Conservation (phyloP, 2,888 invertebrate genomes). For the Neria commutata region DNA sequence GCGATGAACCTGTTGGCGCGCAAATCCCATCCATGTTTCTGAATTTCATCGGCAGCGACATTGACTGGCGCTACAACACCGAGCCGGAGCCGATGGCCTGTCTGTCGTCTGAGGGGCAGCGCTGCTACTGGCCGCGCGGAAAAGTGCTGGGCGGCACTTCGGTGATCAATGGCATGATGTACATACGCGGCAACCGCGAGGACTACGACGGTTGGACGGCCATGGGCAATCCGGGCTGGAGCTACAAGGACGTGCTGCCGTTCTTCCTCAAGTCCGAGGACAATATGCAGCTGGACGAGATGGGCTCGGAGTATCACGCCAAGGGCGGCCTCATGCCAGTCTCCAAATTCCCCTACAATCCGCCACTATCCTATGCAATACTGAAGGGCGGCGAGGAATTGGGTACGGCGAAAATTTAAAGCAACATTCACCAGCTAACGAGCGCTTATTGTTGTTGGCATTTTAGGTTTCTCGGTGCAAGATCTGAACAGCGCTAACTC, state of each 20-base stretch:
- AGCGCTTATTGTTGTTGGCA: not conserved
- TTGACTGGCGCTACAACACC: slow-evolving; percentile 87
- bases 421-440: too few relatives aligned
- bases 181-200: slow-evolving; percentile 83
- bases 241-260: slow-evolving; percentile 86
- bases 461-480: slow-evolving; percentile 71
- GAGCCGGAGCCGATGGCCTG: slow-evolving; percentile 82
- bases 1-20: slow-evolving; percentile 85
- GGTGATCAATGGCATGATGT: slow-evolving; percentile 96
- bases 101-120: slow-evolving; percentile 68
- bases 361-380: slow-evolving; percentile 77
- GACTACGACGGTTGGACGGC: slow-evolving; percentile 90
- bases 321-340: slow-evolving; percentile 80
- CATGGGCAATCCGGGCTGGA: slow-evolving; percentile 87
- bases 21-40: slow-evolving; percentile 90
- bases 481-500: slow-evolving; percentile 82
- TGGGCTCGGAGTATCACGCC: slow-evolving; percentile 79
- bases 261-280: slow-evolving; percentile 87
- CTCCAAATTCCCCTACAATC: slow-evolving; percentile 84
- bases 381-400: slow-evolving; percentile 80
- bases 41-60: slow-evolving; percentile 83
- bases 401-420: slow-evolving; percentile 61
- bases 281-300: slow-evolving; percentile 72
- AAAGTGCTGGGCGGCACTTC: slow-evolving; percentile 92
- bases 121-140: slow-evolving; percentile 86